phyloP scores from a whole-genome alignment of 2,888 invertebrate species.

The Agapostemon virescens region DNA sequence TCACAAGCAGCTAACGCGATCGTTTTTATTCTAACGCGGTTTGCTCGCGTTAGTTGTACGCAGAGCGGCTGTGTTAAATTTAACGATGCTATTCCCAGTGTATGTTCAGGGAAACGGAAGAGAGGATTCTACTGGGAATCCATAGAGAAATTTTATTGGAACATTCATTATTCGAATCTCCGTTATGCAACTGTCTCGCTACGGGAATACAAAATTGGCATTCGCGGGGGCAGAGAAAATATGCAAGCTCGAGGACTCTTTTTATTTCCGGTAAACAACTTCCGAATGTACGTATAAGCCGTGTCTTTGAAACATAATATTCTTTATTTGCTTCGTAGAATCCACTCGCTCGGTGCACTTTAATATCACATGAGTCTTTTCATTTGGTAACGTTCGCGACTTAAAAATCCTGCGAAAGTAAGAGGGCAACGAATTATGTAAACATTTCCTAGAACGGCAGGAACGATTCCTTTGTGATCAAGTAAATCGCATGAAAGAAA shows the following conservation, averaged over 20 bases:
- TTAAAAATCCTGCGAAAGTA: neutral
- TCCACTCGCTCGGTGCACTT: neutral
- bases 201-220: neutral
- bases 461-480: neutral
- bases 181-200: neutral
- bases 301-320: no score
- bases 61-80: neutral
- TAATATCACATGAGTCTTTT: constrained; percentile 7
- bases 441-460: constrained; percentile 10
- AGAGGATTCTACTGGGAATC: neutral
- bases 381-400: neutral
- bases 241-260: no score
- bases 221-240: neutral
- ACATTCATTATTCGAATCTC: constrained; percentile 10
- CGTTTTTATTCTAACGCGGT: neutral
- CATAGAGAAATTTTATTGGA: constrained; percentile 1
- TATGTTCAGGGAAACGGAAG: constrained; percentile 6
- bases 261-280: neutral
- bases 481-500: constrained; percentile 32
- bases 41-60: neutral
- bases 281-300: neutral
- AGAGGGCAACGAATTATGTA: neutral
- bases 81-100: neutral
- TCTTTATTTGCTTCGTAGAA: neutral
- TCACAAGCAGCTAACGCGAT: neutral